phyloP scores from a whole-genome alignment of 2,797 vertebrate genomes.

The Gila robusta region DNA sequence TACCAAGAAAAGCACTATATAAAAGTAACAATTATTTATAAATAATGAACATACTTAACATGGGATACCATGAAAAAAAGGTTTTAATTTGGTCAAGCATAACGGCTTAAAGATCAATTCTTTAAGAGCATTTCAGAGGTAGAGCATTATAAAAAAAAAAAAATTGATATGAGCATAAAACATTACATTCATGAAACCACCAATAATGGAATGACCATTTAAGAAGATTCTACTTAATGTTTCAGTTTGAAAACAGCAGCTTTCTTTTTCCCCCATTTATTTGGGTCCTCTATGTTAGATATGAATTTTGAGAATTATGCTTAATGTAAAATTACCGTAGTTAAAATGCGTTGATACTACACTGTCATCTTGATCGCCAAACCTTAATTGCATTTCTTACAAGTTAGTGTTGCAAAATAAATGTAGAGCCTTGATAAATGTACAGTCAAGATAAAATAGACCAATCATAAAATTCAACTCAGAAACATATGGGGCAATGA shows the following conservation, averaged over 20 bases:
- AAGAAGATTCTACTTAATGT: not conserved
- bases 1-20: too few species aligned
- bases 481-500: not conserved
- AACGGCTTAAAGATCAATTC: not conserved
- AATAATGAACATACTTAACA: not conserved
- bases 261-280: not conserved
- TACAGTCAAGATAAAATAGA: not conserved
- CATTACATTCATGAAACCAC: too few species aligned
- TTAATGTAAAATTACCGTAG: too few species aligned
- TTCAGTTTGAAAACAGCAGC: not conserved
- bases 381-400: not conserved
- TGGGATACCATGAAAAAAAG: not conserved
- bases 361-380: not conserved
- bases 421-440: too few species aligned
- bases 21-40: too few species aligned
- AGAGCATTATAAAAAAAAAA: not conserved
- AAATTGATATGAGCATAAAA: not conserved
- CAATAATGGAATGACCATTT: not conserved
- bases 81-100: not conserved
- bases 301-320: not conserved
- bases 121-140: not conserved
- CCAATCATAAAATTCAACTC: not conserved
- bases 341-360: not conserved
- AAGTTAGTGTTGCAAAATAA: not conserved
- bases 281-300: not conserved